phyloP scores from a whole-genome alignment of 2,888 invertebrate genomes.

The Acanthacorydalis orientalis region DNA sequence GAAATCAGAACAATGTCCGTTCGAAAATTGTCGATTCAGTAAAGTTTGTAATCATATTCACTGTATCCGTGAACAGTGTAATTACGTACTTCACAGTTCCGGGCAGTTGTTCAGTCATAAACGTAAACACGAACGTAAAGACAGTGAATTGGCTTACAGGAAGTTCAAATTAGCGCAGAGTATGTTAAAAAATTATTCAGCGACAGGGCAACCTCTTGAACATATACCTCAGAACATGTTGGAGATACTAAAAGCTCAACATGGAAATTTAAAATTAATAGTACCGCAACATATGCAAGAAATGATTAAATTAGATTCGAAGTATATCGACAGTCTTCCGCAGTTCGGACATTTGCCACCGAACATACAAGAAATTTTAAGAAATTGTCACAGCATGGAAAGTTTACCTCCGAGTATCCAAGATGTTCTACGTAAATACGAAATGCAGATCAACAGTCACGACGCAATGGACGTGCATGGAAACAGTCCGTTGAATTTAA shows the following conservation, averaged over 20 bases:
- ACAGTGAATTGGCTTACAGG: slow-evolving; percentile 76
- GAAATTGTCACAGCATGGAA: neutral
- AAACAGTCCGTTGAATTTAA: slow-evolving; percentile 1
- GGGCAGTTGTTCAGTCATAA: slow-evolving; percentile 95
- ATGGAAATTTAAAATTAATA: neutral
- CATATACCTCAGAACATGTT: slow-evolving; percentile 16
- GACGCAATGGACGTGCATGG: neutral
- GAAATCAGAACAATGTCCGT: slow-evolving; percentile 89
- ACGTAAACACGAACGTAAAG: slow-evolving; percentile 89
- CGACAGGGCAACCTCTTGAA: slow-evolving; percentile 33
- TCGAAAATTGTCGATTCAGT: slow-evolving; percentile 83
- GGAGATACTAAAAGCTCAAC: slow-evolving; percentile 1
- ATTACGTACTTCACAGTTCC: slow-evolving; percentile 90
- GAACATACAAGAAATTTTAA: slow-evolving; percentile 3
- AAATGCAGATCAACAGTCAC: neutral
- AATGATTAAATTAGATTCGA: neutral
- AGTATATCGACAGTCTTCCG: neutral
- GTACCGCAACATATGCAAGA: slow-evolving; percentile 4
- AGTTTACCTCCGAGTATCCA: neutral
- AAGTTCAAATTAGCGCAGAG: slow-evolving; percentile 47
- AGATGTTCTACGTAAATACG: neutral
- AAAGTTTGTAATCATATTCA: slow-evolving; percentile 96
- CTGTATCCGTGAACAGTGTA: slow-evolving; percentile 89
- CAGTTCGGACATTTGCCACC: neutral
- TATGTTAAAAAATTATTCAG: slow-evolving; percentile 38